A percentile compares a stretch with the other conserved stretches of the same genome.
phyloP scores from a whole-genome alignment of 2,797 vertebrate genomes.

The Micromesistius poutassou region DNA sequence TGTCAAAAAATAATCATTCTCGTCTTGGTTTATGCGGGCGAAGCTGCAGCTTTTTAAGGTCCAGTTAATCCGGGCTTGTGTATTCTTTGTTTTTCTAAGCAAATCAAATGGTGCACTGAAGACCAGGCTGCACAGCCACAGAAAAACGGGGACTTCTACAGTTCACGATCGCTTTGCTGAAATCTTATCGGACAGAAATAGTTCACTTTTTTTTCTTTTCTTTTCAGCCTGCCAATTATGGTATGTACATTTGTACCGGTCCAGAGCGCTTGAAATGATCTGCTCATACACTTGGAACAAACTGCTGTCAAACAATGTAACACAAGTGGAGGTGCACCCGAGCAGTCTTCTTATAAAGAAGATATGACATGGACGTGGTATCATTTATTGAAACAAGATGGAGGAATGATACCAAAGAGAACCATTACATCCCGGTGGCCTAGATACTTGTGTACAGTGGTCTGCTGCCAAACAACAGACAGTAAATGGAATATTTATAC shows the following conservation, averaged over 20 bases:
- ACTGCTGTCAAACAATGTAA: slow-evolving; percentile 65
- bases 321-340: slow-evolving; percentile 69
- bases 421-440: slow-evolving; percentile 24
- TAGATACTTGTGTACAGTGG: slow-evolving; percentile 61
- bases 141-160: slow-evolving; percentile 52
- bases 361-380: slow-evolving; percentile 72
- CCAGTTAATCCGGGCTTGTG: slow-evolving; percentile 64
- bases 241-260: slow-evolving; percentile 57
- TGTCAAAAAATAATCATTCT: slow-evolving; percentile 70
- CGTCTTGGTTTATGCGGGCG: slow-evolving; percentile 60
- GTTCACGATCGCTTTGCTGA: slow-evolving; percentile 43
- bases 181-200: slow-evolving; percentile 52
- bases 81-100: slow-evolving; percentile 67
- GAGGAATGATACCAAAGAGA: slow-evolving; percentile 44
- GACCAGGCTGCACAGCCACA: slow-evolving; percentile 70
- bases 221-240: slow-evolving; percentile 51
- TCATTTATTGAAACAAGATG: slow-evolving; percentile 59
- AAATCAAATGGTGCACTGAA: slow-evolving; percentile 65
- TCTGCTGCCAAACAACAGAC: slow-evolving; percentile 48
- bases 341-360: slow-evolving; percentile 83
- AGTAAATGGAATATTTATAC: slow-evolving; percentile 49
- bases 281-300: slow-evolving; percentile 64
- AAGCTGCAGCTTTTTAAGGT: slow-evolving; percentile 58
- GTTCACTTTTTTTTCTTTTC: slow-evolving; percentile 30
- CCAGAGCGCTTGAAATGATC: slow-evolving; percentile 43